A percentile compares a stretch with the other conserved stretches of the same genome.
Evolutionary conservation across 2,888 invertebrate genomes (phyloP).

Genomic region (Strigamia crassipes): DNA sequence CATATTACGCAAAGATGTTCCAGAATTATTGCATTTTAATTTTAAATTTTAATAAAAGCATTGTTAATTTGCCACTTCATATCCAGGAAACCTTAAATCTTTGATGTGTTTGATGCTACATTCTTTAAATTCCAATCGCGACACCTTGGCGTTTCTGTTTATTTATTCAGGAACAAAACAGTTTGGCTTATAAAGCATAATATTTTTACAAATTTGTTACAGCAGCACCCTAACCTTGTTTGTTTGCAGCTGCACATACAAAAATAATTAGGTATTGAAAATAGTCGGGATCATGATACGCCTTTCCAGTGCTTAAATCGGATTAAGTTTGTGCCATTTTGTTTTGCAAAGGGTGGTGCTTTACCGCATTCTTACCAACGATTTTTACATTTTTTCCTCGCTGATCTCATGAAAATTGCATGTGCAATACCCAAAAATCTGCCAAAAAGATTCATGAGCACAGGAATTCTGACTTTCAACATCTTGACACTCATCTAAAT

Average conservation of each 20-base stretch:
- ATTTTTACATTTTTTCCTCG: constrained; percentile 5
- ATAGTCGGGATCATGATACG: constrained; percentile 4
- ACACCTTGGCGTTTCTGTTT: not conserved
- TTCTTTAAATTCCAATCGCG: constrained; percentile 20
- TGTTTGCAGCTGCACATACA: constrained; percentile 27
- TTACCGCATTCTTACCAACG: constrained; percentile 26
- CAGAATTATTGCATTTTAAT: not conserved
- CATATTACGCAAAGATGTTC: not conserved
- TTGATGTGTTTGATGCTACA: not conserved
- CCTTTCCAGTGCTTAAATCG: constrained; percentile 18
- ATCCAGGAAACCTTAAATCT: not conserved
- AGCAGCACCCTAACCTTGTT: not conserved
- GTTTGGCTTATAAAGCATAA: not conserved
- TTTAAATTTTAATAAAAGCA: constrained; percentile 20
- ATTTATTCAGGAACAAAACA: not conserved
- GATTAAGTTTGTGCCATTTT: constrained; percentile 19
- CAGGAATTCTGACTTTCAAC: not conserved
- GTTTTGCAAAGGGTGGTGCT: constrained; percentile 15
- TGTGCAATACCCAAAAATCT: not conserved
- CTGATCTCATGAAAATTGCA: constrained; percentile 28
- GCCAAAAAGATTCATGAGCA: constrained; percentile 1
- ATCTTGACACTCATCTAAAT: constrained; percentile 32
- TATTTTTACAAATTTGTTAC: not conserved
- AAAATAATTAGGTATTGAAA: constrained; percentile 34
- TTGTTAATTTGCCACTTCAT: constrained; percentile 25